These are phyloP conservation scores for Boloria euphrosyne DNA, from an alignment of 2,888 invertebrate species.

Conservation along the genomic window DNA sequence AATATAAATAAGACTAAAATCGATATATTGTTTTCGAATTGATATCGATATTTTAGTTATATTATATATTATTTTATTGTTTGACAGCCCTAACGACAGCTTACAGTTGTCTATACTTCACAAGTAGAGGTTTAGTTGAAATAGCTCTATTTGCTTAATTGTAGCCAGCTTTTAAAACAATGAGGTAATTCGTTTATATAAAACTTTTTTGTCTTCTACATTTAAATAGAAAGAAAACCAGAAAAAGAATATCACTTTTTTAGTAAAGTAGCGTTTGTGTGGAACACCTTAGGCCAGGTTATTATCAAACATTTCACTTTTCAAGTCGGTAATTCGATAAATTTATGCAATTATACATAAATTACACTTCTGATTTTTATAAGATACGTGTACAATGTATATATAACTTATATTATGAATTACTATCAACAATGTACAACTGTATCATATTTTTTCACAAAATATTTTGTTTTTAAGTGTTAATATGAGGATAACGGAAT, in stretches of 20 bases:
- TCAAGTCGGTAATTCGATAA: no score
- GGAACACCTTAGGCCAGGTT: no score
- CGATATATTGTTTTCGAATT: not conserved
- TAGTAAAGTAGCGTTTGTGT: no score
- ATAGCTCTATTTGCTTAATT: slow-evolving; percentile 25
- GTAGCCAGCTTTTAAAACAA: slow-evolving; percentile 24
- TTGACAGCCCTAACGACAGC: slow-evolving; percentile 13
- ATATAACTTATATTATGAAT: not conserved
- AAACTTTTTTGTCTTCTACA: not conserved
- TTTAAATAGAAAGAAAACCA: not conserved
- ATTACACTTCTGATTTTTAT: no score
- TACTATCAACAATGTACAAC: not conserved
- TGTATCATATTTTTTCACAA: not conserved
- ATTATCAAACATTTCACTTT: no score
- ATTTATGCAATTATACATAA: no score
- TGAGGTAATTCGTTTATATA: slow-evolving; percentile 7
- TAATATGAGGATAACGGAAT: slow-evolving; percentile 11
- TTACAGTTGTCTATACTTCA: slow-evolving; percentile 4
- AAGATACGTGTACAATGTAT: no score
- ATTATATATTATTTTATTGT: not conserved
- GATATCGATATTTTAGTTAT: not conserved
- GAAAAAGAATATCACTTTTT: no score
- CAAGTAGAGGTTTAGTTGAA: slow-evolving; percentile 18
- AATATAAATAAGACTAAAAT: not conserved
- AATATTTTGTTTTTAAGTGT: not conserved